Evolutionary conservation across 2,113 vertebrate genomes (phyloP).

Genomic region (Stomatorhinus ivindoensis): DNA sequence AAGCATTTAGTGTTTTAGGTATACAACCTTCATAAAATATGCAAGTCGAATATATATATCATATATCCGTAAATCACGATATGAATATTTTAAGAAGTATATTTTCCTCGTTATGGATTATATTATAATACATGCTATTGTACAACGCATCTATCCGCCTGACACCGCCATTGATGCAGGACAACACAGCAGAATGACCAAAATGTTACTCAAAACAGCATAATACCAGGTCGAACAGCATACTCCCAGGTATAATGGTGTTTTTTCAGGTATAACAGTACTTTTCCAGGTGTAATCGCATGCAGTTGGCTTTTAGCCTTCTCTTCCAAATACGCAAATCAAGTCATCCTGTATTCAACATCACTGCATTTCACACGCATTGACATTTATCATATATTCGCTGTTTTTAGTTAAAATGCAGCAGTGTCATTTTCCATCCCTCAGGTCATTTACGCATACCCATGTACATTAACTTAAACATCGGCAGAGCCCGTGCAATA

Average conservation of each 20-base stretch:
- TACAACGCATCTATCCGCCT: not conserved
- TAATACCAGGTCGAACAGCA: not conserved
- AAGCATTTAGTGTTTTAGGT: not conserved
- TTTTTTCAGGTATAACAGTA: not conserved
- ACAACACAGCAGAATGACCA: not conserved
- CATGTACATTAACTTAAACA: not conserved
- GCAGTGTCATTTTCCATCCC: not conserved
- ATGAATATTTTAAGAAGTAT: not conserved
- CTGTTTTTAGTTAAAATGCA: not conserved
- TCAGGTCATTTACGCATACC: not conserved
- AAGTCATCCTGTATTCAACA: not conserved
- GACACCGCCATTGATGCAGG: not conserved
- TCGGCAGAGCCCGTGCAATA: not conserved
- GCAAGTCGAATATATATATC: not conserved
- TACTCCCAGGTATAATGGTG: not conserved
- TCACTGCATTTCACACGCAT: conserved; percentile 9
- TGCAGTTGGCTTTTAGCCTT: not conserved
- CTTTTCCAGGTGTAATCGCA: not conserved
- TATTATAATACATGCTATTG: not conserved
- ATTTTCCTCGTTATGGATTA: not conserved
- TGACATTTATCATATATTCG: not conserved
- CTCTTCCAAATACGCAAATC: not conserved
- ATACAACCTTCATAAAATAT: not conserved
- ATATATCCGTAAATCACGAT: not conserved
- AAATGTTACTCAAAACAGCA: not conserved